Base-by-base conservation (phyloP, 2,113 vertebrate genomes). In the Zingel zingel region DNA sequence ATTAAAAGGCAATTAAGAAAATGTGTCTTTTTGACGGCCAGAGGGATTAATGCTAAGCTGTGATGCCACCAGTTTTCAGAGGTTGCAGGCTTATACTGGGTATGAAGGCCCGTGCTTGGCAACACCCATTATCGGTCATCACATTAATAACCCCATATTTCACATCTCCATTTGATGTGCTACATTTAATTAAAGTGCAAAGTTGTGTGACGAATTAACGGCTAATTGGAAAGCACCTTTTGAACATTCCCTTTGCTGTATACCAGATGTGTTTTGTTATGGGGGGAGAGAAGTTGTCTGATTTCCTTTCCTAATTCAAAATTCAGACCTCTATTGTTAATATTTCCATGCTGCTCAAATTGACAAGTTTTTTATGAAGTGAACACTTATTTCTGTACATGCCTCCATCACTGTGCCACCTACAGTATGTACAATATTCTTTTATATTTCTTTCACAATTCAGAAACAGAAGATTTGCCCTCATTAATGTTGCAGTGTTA, bases 1-100 rank as follows among this genome's bases (percentile, higher is more conserved):
- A 71, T 95, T 94, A 92, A 94, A 93, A 94, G 93, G 93, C 92
- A 95, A 95, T 95, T 96, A 96, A 91, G 79, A 88, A 93, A 94
- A 92, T 91, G 88, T 91, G 79, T 93, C 86, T 92, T 88, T 92
- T 83, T 92, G 94, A 94, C 81, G 86, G 88, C 85, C 87, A 87
- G 88, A 88, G 79, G 91, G 93, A 95, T 96, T 95, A 95, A 88
- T 86, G 81, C 88, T 94, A 93, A 95, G 81, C 90, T 87, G 85
- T 61, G 84, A 84, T 90, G 88, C 86, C 88, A 82, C 83, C 75
- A 76, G 85, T 93, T 89, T 89, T 92, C 61, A 66, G 91, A 89
- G 93, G 86, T 85, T 82, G 50, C 77, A 30, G 82, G 80, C 88
- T 91, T 88, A 83, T 69, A 33, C 39, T 19, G 68, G 48, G 73